Evolutionary conservation across 35 echinoderm and acorn worm species (phyloP).

Genomic region (Ptychodera flava): DNA sequence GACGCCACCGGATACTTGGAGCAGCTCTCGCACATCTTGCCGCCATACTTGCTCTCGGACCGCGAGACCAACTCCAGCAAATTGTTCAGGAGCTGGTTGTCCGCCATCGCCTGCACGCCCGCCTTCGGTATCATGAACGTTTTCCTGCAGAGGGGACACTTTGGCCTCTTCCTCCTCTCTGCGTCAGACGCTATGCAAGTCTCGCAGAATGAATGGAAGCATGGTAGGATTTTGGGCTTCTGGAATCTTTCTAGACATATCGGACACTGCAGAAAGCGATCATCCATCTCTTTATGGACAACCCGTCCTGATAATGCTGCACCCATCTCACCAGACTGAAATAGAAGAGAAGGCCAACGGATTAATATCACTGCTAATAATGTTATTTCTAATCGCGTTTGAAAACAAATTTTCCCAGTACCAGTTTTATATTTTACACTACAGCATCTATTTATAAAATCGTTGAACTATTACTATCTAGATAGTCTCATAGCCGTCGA

Average conservation of each 20-base stretch:
- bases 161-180: background rate
- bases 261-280: conserved; percentile 43
- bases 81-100: background rate
- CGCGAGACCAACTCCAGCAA: background rate
- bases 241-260: conserved; percentile 46
- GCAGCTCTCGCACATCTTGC: background rate
- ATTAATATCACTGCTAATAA: too few species aligned
- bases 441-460: background rate
- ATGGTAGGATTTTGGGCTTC: conserved; percentile 52
- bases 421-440: background rate
- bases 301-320: background rate
- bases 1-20: too few species aligned
- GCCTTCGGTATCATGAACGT: background rate
- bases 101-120: background rate
- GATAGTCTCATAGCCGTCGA: background rate
- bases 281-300: background rate
- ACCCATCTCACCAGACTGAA: background rate
- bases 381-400: too few species aligned
- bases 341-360: background rate
- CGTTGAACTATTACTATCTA: background rate
- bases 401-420: too few species aligned
- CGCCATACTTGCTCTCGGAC: background rate
- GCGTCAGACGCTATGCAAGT: conserved; percentile 44
- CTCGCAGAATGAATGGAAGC: conserved; percentile 56
- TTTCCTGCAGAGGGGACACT: background rate